Conservation (phyloP, 2,797 vertebrate species). For the Hapalemur alaotrensis region DNA sequence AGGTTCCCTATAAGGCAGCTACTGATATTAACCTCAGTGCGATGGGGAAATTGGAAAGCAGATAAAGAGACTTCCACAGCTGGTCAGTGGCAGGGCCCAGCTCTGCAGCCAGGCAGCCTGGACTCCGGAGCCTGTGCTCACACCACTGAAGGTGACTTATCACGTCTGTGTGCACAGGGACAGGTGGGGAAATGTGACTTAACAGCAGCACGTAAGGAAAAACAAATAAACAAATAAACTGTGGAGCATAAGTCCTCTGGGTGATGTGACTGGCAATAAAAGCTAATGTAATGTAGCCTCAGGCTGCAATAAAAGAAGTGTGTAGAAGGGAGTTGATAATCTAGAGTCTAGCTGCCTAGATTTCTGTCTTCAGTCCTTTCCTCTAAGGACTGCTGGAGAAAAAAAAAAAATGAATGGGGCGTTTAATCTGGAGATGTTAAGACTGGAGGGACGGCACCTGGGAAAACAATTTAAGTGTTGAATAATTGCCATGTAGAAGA, state of each 20-base stretch:
- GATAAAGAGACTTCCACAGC: accelerated
- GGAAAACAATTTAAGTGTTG: neutral
- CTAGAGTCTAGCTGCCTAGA: neutral
- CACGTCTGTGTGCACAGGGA: neutral
- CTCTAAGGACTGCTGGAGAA: neutral
- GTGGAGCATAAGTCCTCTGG: constrained; percentile 57
- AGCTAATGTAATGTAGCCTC: constrained; percentile 67
- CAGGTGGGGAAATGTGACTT: constrained; percentile 48
- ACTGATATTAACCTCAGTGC: neutral
- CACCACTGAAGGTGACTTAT: neutral
- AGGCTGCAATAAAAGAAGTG: constrained; percentile 45
- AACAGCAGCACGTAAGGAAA: constrained; percentile 47
- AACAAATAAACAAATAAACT: constrained; percentile 70
- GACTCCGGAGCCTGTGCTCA: neutral
- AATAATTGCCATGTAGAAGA: neutral
- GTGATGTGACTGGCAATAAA: constrained; percentile 69
- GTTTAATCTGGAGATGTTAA: neutral
- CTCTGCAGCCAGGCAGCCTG: neutral
- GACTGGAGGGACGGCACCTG: neutral
- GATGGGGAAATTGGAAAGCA: neutral
- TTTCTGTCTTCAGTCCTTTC: neutral
- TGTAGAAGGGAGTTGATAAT: constrained; percentile 25
- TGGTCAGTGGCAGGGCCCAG: too few species aligned
- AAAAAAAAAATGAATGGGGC: neutral
- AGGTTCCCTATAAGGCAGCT: neutral